Percentiles rank a stretch among this genome's conserved stretches.
These are phyloP conservation scores for Drosophila longiperda DNA, from an alignment of 2,888 invertebrate species.

Conservation along the genomic window DNA sequence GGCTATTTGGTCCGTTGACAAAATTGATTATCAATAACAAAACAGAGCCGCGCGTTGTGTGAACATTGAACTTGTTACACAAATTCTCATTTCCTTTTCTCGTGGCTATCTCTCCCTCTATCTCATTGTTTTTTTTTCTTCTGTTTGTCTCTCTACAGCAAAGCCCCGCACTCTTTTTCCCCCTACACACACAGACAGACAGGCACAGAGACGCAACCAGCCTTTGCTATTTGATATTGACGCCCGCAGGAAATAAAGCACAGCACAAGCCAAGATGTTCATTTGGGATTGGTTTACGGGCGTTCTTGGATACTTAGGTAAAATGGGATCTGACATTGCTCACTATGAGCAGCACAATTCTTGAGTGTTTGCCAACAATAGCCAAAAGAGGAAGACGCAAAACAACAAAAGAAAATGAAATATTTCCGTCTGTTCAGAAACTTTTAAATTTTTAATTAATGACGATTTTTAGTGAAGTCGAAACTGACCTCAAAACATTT, in stretches of 20 bases:
- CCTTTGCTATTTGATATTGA: slow-evolving; percentile 51
- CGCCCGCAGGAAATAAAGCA: slow-evolving; percentile 58
- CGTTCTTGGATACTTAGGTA: slow-evolving; percentile 96
- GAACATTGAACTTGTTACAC: slow-evolving; percentile 66
- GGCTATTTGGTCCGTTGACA: slow-evolving; percentile 43
- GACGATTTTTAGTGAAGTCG: slow-evolving; percentile 32
- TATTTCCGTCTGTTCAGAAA: slow-evolving; percentile 30
- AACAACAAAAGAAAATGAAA: slow-evolving; percentile 52
- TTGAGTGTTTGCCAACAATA: slow-evolving; percentile 82
- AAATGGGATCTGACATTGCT: slow-evolving; percentile 59
- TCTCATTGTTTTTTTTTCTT: slow-evolving; percentile 11
- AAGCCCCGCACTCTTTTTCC: slow-evolving; percentile 54
- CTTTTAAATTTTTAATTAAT: slow-evolving; percentile 47
- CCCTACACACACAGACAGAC: slow-evolving; percentile 45
- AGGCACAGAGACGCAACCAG: slow-evolving; percentile 31
- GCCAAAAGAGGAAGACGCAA: slow-evolving; percentile 48
- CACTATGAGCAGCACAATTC: slow-evolving; percentile 49
- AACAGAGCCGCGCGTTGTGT: slow-evolving; percentile 24
- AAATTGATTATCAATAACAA: slow-evolving; percentile 56
- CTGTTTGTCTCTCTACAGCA: slow-evolving; percentile 37
- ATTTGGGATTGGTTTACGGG: slow-evolving; percentile 98
- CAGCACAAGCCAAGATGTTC: slow-evolving; percentile 88
- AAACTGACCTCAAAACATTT: slow-evolving; percentile 30
- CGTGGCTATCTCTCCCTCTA: slow-evolving; percentile 14
- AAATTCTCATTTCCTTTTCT: slow-evolving; percentile 28